A percentile compares a stretch with the other conserved stretches of the same genome.
Evolutionary conservation across 1,140 invertebrate genomes (phyloP).

Genomic region (Maniola jurtina): DNA sequence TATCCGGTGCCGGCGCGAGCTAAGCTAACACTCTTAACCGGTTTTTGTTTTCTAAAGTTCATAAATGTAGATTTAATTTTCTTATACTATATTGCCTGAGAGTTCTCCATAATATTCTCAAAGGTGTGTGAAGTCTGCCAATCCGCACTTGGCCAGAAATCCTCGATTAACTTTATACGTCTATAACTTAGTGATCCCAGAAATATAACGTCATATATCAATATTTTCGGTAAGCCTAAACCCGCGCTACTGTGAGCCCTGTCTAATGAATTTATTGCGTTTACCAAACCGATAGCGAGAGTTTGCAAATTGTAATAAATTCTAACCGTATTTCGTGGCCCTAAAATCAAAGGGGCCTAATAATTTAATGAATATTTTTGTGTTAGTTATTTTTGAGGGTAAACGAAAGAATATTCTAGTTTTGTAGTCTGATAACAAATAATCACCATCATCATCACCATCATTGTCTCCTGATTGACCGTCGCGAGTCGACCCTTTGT

Average conservation of each 20-base stretch:
- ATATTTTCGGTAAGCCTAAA: slow-evolving; percentile 20
- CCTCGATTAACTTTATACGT: background rate
- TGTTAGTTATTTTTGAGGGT: no score
- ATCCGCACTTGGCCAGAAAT: no score
- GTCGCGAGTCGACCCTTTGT: no score
- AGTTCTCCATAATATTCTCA: no score
- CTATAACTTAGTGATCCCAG: background rate
- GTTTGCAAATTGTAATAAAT: slow-evolving; percentile 28
- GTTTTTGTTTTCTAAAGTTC: slow-evolving; percentile 13
- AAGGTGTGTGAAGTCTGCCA: no score
- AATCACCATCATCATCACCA: no score
- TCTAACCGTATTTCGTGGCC: slow-evolving; percentile 12
- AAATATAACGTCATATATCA: slow-evolving; percentile 13
- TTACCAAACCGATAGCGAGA: slow-evolving; percentile 16
- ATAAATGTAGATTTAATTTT: no score
- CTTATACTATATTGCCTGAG: no score
- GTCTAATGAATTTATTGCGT: slow-evolving; percentile 28
- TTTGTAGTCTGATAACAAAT: no score
- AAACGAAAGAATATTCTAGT: no score
- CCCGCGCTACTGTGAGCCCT: background rate
- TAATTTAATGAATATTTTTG: background rate
- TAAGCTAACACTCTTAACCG: slow-evolving; percentile 19
- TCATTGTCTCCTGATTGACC: no score
- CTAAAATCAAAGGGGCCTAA: background rate
- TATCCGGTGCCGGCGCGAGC: slow-evolving; percentile 34